Base-by-base conservation (phyloP, 92 coral and sea anemone species). In the Parazoanthus atlanticus region DNA sequence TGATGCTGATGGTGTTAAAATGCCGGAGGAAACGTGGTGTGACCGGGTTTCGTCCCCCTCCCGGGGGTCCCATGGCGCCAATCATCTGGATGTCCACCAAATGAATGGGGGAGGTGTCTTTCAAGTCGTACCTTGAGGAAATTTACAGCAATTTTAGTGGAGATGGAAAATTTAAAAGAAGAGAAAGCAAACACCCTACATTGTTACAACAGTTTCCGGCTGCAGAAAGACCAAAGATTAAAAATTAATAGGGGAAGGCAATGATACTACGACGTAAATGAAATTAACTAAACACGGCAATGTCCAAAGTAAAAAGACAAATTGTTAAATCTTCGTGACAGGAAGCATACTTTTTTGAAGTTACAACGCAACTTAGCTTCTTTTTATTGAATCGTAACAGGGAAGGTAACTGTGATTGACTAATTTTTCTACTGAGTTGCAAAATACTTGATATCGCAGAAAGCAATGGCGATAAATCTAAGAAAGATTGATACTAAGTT, bases 31-130 rank as follows among this genome's bases (percentile, higher is more conserved):
- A 97, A 43, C 99, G 99, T 26, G 99, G 96, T 8, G 98, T 95
- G 34, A 97, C 91, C 2, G 99, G 99, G 90, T 97, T 97, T 49
- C 99, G 98, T 13, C 99, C 99, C 12, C 99, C 99, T 21, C 99
- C 99, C 0, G 99, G 99, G 21, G 99, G 99, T 31, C 99, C 99
- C 99, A 97, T 97, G 79, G 99, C 99, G 32, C 95, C 96, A 8
- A 97, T 89, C 89, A 97, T 95, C 89, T 97, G 99, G 87, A 97
- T 97, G 65, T 97, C 99, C 41, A 97, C 93, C 88, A 97, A 89
- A 75, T 97, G 99, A 26, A 97, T 97, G 33, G 99, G 99, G 72
- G 98, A 95, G 1, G 99, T 97, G 88, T 97, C 99, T 84, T 97
- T 97, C 33, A 97, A 91, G 89, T 97, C 99, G 82, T 97, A 97